A percentile compares a stretch with the other conserved stretches of the same genome.
Evolutionary conservation across 2,888 invertebrate genomes (phyloP).

Genomic region (Harpalus rubripes): DNA sequence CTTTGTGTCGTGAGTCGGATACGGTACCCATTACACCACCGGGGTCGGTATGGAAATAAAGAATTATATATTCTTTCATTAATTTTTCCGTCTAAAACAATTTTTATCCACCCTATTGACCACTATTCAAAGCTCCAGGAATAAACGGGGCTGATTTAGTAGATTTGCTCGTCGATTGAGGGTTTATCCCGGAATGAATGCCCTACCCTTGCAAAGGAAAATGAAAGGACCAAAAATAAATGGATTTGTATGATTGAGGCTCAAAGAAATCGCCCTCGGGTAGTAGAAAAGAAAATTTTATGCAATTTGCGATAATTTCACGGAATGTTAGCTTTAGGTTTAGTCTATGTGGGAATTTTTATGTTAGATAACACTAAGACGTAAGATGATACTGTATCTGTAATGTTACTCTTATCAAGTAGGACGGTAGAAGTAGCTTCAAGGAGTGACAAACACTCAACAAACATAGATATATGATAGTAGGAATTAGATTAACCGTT

Average conservation of each 20-base stretch:
- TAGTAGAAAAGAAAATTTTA: neutral
- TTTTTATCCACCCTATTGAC: neutral
- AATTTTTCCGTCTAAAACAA: neutral
- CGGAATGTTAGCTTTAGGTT: neutral
- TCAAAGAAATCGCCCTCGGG: conserved; percentile 11
- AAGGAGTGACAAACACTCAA: neutral
- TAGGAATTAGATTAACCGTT: neutral
- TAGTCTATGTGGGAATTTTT: neutral
- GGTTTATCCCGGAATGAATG: conserved; percentile 43
- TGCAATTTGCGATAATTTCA: neutral
- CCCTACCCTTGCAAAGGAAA: conserved; percentile 28
- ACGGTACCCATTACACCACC: too few species aligned
- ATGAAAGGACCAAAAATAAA: conserved; percentile 53
- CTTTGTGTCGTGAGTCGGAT: too few species aligned
- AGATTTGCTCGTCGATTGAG: conserved; percentile 43
- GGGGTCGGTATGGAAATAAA: too few species aligned
- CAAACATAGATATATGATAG: neutral
- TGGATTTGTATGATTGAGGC: conserved; percentile 52
- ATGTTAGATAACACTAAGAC: neutral
- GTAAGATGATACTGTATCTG: neutral
- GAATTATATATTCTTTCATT: too few species aligned
- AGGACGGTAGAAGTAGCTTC: neutral
- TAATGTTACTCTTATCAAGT: neutral
- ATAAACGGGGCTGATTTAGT: conserved; percentile 60
- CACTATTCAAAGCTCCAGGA: neutral